Base-by-base conservation (phyloP, 2,888 invertebrate genomes). In the Frankliniella fusca region DNA sequence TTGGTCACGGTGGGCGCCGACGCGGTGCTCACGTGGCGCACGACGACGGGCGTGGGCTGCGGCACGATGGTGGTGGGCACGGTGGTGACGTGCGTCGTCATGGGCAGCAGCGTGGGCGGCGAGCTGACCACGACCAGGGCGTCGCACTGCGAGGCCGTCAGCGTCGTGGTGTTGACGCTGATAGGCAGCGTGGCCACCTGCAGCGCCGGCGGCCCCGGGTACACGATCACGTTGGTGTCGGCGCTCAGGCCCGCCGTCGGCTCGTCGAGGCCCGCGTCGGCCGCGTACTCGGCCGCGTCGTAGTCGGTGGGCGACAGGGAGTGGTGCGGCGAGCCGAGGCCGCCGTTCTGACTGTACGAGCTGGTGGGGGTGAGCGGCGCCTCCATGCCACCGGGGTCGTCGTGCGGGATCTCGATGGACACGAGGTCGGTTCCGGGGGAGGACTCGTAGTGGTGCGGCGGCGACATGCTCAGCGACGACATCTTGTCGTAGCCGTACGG, bases 391-490 rank as follows among this genome's bases (percentile, higher is more conserved):
- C 38, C 38, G 12, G 15, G 15, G 70, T 76, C 70, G 70, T 76
- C 70, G 84, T 91, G 91, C 79, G 91, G 90, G 85, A 91, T 90
- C 20, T 90, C 90, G 85, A 91, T 90, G 27, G 88, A 87, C 9
- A 88, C 88, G 76, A 91, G 90, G 50, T 92, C 91, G 85, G 89
- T 89, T 83, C 86, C 87, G 91, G 95, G 95, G 86, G 94, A 93
- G 11, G 70, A 76, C 11, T 23, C 70, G 89, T 95, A 94, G 86
- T 93, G 93, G 88, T 93, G 93, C 84, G 95, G 94, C 49, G 97
- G 96, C 83, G 95, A 95, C 90, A 97, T 92, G 83, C 95, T 94
- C 90, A 97, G 95, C 86, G 95, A 94, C 49, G 95, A 91, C 86
- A 94, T 89, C 87, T 94, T 93, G 86, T 94, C 93, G 87, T 93